These are phyloP conservation scores for Liparis tanakae DNA, from an alignment of 2,797 vertebrate species.

Conservation along the genomic window DNA sequence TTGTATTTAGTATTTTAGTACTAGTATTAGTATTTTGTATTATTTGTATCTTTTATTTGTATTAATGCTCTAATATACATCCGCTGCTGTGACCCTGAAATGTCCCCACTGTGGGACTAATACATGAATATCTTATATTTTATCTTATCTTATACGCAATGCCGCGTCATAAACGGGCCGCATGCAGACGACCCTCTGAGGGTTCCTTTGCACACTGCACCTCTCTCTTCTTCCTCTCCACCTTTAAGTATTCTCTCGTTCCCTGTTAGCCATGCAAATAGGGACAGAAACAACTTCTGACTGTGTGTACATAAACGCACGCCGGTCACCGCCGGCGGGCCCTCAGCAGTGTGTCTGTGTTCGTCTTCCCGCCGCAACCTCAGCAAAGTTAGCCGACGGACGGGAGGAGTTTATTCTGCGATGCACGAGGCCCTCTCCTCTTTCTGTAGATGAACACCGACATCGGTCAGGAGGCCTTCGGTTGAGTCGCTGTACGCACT, in stretches of 20 bases:
- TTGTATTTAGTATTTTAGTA: too few relatives aligned
- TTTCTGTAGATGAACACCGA: slow-evolving; percentile 51
- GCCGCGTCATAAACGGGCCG: not conserved
- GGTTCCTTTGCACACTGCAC: not conserved
- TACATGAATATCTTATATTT: too few relatives aligned
- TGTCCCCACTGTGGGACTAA: too few relatives aligned
- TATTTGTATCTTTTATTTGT: too few relatives aligned
- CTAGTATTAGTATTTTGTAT: too few relatives aligned
- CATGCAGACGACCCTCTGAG: not conserved
- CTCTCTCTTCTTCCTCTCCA: not conserved
- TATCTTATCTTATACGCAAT: too few relatives aligned
- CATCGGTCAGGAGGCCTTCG: slow-evolving; percentile 27
- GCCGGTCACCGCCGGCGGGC: slow-evolving; percentile 27
- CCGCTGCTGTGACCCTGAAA: too few relatives aligned
- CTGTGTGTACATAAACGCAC: slow-evolving; percentile 29
- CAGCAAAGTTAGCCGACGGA: slow-evolving; percentile 25
- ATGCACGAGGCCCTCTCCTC: slow-evolving; percentile 32
- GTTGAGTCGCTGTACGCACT: slow-evolving; percentile 36
- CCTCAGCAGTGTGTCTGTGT: slow-evolving; percentile 25
- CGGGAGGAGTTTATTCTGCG: slow-evolving; percentile 25
- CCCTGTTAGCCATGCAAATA: slow-evolving; percentile 9
- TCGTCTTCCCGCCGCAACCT: slow-evolving; percentile 19
- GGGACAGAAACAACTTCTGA: slow-evolving; percentile 14
- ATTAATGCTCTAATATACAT: too few relatives aligned
- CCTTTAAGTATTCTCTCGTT: slow-evolving; percentile 11